Evolutionary conservation across 2,113 vertebrate species (phyloP), one percentile per base, ranked within the genome.

Genomic region (Etheostoma cragini): DNA sequence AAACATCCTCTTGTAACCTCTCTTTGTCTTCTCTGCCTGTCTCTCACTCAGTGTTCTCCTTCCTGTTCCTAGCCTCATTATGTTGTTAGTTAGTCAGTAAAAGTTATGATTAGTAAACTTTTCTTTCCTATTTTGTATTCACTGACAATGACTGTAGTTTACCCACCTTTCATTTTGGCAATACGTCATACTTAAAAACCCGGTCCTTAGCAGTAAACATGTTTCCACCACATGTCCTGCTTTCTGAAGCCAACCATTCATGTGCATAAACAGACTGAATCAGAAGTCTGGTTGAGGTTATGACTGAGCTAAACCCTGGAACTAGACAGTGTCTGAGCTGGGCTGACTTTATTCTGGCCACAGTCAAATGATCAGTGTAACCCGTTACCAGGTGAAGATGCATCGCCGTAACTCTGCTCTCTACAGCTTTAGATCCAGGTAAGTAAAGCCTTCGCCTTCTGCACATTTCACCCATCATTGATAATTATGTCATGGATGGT

Each of bases 141-240:
- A 46, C 3, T 5, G 24, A 50, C 71, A 56, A 8, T 26, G 22
- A 26, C 56, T 1, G 7, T 22, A 49, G 13, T 72, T 66, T 19
- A 22, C 15, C 56, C 50, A 64, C 63, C 53, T 82, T 75, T 79
- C 65, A 14, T 70, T 74, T 53, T 77, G 35, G 78, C 76, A 50
- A 81, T 16, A 66, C 73, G 47, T 85, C 74, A 73, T 10, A 26
- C 21, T 61, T 11, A 22, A 72, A 63, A 65, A 35, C 19, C 17
- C 3, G 67, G 64, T 24, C 70, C 58, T 14, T 78, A 64, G 85
- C 72, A 75, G 68, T 80, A 75, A 84, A 88, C 89, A 89, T 66
- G 82, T 83, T 85, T 61, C 84, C 69, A 80, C 87, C 86, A 86
- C 88, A 89, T 87, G 84, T 77, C 58, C 63, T 65, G 65, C 52